Base-by-base conservation (phyloP, 2,888 invertebrate species). In the Melieria picta region DNA sequence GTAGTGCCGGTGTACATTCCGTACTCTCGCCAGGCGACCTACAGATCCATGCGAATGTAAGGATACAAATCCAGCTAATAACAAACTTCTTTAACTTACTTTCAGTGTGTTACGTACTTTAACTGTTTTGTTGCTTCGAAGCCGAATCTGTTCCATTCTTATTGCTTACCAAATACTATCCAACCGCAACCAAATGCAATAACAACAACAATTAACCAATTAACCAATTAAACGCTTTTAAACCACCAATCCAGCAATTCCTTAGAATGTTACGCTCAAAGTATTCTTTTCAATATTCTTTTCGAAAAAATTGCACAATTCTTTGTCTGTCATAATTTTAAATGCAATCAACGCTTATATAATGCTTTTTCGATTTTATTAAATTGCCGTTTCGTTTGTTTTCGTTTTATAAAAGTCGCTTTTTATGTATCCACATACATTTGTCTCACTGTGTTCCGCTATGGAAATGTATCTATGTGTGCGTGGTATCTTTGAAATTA, bases 31-130 rank as follows among this genome's bases (percentile, higher is more conserved):
- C 85, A 77, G 86, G 82, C 80, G 86, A 86, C 79, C 80, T 85
- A 80, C 83, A 85, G 78, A 81, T 86, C 79, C 85, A 85, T 81
- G 80, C 83, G 83, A 83, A 86, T 83, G 85, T 85, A 85, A 85
- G 85, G 81, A 75, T 62, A 79, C 73, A 55, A 62, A 13, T 58
- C 43, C 50, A 72, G 46, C 10, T 46, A 48, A 46, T 55, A 52
- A 52, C 42, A 64, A 55, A 30, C 42, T 47, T 47, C 63, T 62
- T 47, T 13, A 13, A n/a, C 48, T 52, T 52, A n/a, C 52, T 52
- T 52, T 52, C n/a, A 52, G 52, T 52, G 52, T 52, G 5, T 58
- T 70, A 56, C 56, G 16, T 9, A 16, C 45, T 16, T 52, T 13
- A 30, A 47, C n/a, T 13, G 11, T 48, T 65, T 48, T 65, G 5